Conservation (phyloP, 1,140 invertebrate species). For the Lasioglossum albipes region DNA sequence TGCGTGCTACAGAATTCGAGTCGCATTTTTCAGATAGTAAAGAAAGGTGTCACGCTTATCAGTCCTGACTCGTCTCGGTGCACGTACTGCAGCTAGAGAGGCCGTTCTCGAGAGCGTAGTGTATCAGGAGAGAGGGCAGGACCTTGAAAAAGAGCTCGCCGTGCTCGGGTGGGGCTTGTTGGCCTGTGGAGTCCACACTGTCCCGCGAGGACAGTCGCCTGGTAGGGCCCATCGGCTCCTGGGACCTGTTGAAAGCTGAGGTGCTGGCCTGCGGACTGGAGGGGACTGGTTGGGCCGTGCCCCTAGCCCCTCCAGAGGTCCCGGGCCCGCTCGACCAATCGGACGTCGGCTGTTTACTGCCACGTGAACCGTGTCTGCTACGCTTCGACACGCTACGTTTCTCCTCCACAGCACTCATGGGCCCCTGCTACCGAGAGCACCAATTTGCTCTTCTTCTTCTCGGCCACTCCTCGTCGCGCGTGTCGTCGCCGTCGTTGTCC, state of each 20-base stretch:
- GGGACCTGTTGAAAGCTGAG: constrained; percentile 48
- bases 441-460: constrained; percentile 81
- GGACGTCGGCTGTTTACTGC: constrained; percentile 20
- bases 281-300: constrained; percentile 57
- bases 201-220: constrained; percentile 69
- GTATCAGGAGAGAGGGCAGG: constrained; percentile 54
- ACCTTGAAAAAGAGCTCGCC: constrained; percentile 77
- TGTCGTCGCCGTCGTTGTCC: constrained; percentile 16
- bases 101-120: too few species aligned
- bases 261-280: constrained; percentile 43
- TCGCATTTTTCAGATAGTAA: too few species aligned
- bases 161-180: constrained; percentile 74
- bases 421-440: constrained; percentile 77
- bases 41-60: too few species aligned
- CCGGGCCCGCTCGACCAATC: constrained; percentile 64
- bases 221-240: constrained; percentile 61
- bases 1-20: too few species aligned
- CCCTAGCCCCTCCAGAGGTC: constrained; percentile 49
- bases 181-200: constrained; percentile 60
- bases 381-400: constrained; percentile 63
- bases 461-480: constrained; percentile 76
- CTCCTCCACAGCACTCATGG: constrained; percentile 72
- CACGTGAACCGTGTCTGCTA: constrained; percentile 53
- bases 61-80: too few species aligned
- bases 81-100: too few species aligned